These are phyloP conservation scores for Pararge aegeria DNA, from an alignment of 1,140 invertebrate species.

Conservation along the genomic window DNA sequence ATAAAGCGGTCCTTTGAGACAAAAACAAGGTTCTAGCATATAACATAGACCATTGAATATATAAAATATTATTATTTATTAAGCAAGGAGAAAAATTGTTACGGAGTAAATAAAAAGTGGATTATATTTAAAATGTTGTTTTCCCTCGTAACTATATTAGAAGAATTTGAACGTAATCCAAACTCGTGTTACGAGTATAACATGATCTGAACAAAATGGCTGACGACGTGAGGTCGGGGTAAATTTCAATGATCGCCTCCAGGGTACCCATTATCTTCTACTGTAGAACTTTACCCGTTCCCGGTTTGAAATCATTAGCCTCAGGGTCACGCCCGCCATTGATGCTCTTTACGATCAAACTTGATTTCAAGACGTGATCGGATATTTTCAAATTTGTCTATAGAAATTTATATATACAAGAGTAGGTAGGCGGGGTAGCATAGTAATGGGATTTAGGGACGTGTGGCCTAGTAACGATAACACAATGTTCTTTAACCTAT, in stretches of 20 bases:
- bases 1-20: too few relatives aligned
- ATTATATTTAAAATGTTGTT: too few relatives aligned
- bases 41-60: too few relatives aligned
- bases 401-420: background rate
- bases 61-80: too few relatives aligned
- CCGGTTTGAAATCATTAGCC: slow-evolving; percentile 6
- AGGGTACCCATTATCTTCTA: slow-evolving; percentile 1
- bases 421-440: too few relatives aligned
- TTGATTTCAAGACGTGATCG: slow-evolving; percentile 2
- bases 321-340: slow-evolving; percentile 1
- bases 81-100: too few relatives aligned
- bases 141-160: too few relatives aligned
- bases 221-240: background rate
- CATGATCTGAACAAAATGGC: slow-evolving; percentile 2
- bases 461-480: too few relatives aligned
- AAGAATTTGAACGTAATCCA: background rate
- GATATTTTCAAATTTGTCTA: background rate
- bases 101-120: too few relatives aligned
- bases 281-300: slow-evolving; percentile 3
- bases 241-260: background rate
- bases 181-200: slow-evolving; percentile 3
- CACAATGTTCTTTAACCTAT: too few relatives aligned
- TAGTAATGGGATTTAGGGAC: too few relatives aligned
- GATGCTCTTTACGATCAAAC: slow-evolving; percentile 5
- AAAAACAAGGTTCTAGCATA: too few relatives aligned